Percentiles rank a stretch among this genome's conserved stretches.
Conservation (phyloP, 2,797 vertebrate species). For the Sebastes variabilis region DNA sequence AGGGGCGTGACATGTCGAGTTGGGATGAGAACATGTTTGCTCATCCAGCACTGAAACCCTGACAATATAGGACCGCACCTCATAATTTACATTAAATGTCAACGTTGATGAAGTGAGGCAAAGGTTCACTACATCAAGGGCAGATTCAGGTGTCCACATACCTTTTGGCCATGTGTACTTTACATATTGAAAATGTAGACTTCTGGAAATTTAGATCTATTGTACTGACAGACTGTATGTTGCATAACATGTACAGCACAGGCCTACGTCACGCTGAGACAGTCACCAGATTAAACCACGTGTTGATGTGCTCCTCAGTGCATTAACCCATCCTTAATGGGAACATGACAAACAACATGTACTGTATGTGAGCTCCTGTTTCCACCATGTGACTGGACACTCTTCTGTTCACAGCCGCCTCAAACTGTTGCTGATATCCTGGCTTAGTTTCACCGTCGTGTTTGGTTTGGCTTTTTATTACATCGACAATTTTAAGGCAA, state of each 20-base stretch:
- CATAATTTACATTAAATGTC: background rate
- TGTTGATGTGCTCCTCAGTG: slow-evolving; percentile 38
- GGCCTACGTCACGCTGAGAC: slow-evolving; percentile 8
- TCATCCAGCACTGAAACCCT: too few relatives aligned
- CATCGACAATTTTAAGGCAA: slow-evolving; percentile 9
- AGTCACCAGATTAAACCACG: slow-evolving; percentile 1
- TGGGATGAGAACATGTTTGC: too few relatives aligned
- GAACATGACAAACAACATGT: slow-evolving; percentile 39
- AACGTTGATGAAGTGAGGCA: background rate
- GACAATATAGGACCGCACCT: background rate
- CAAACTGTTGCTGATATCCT: slow-evolving; percentile 28
- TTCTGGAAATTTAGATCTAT: background rate
- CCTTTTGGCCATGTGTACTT: background rate
- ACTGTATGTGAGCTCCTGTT: slow-evolving; percentile 43
- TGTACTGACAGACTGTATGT: background rate
- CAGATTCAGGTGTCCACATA: too few relatives aligned
- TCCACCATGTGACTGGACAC: slow-evolving; percentile 43
- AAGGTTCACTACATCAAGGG: too few relatives aligned
- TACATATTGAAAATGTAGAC: background rate
- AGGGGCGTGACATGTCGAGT: too few relatives aligned
- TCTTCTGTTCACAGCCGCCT: background rate
- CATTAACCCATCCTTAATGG: slow-evolving; percentile 46
- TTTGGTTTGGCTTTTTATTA: slow-evolving; percentile 56
- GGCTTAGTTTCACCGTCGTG: slow-evolving; percentile 23
- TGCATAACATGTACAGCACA: background rate